phyloP scores from a whole-genome alignment of 92 coral and sea anemone genomes.

The Parazoanthus swiftii region DNA sequence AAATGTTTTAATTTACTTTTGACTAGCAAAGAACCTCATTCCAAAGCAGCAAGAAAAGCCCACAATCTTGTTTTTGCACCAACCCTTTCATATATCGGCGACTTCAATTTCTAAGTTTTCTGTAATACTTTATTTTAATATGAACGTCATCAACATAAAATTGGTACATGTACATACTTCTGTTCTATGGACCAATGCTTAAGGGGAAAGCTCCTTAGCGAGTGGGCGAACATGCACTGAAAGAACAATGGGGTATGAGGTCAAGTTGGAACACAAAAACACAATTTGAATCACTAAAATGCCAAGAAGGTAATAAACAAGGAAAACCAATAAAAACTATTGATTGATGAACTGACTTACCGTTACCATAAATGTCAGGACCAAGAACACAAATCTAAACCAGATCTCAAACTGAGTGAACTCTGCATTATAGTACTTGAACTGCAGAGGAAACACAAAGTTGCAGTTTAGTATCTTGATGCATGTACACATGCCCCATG shows the following conservation, averaged over 20 bases:
- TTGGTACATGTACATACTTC: slow-evolving; percentile 60
- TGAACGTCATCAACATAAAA: too few species aligned
- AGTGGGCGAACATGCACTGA: slow-evolving; percentile 95
- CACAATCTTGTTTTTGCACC: too few species aligned
- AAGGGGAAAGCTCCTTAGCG: slow-evolving; percentile 85
- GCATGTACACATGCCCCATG: not conserved
- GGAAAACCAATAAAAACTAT: too few species aligned
- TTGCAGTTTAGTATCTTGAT: not conserved
- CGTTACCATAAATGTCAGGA: slow-evolving; percentile 92
- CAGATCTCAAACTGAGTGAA: slow-evolving; percentile 97
- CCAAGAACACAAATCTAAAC: slow-evolving; percentile 97
- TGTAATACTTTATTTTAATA: too few species aligned
- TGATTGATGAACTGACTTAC: slow-evolving; percentile 55
- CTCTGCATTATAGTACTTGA: slow-evolving; percentile 84
- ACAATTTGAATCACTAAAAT: too few species aligned
- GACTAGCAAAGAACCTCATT: too few species aligned
- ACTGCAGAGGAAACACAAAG: slow-evolving; percentile 54
- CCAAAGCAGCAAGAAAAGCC: too few species aligned
- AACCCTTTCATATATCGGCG: too few species aligned
- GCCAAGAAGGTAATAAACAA: too few species aligned
- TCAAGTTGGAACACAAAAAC: too few species aligned
- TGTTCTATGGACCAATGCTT: slow-evolving; percentile 99
- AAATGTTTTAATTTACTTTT: too few species aligned
- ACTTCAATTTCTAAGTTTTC: too few species aligned
- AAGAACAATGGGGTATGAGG: not conserved